Conservation (phyloP, 2,797 vertebrate species). For the Fratercula arctica region DNA sequence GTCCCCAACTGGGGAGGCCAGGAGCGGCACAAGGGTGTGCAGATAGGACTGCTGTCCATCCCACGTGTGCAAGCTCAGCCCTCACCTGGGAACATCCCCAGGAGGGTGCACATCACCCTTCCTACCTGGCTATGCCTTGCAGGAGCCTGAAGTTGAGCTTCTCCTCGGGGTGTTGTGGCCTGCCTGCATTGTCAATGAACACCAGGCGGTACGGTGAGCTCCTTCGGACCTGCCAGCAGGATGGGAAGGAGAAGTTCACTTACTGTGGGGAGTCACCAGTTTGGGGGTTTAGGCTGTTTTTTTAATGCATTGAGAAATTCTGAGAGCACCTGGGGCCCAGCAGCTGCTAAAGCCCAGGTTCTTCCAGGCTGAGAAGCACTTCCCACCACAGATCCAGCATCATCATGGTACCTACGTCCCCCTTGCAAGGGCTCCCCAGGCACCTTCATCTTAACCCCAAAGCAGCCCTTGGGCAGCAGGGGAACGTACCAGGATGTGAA, state of each 20-base stretch:
- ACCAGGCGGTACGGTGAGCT: conserved; percentile 82
- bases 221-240: conserved; percentile 60
- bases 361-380: accelerated
- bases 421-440: neutral
- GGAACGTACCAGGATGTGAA: conserved; percentile 90
- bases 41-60: neutral
- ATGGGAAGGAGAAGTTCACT: neutral
- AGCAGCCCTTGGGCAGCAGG: neutral
- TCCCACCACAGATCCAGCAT: neutral
- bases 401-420: neutral
- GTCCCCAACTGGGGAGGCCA: accelerated
- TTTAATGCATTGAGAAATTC: neutral
- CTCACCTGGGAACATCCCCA: accelerated
- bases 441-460: neutral
- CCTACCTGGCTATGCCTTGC: conserved; percentile 88
- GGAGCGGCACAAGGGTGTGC: neutral
- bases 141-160: conserved; percentile 92
- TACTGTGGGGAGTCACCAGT: neutral
- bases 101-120: accelerated
- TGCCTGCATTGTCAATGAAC: conserved; percentile 91
- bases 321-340: accelerated
- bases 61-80: accelerated
- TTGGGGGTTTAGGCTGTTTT: neutral
- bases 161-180: conserved; percentile 80
- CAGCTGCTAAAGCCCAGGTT: neutral